Base-by-base conservation (phyloP, 2,113 vertebrate genomes). In the Malurus melanocephalus region DNA sequence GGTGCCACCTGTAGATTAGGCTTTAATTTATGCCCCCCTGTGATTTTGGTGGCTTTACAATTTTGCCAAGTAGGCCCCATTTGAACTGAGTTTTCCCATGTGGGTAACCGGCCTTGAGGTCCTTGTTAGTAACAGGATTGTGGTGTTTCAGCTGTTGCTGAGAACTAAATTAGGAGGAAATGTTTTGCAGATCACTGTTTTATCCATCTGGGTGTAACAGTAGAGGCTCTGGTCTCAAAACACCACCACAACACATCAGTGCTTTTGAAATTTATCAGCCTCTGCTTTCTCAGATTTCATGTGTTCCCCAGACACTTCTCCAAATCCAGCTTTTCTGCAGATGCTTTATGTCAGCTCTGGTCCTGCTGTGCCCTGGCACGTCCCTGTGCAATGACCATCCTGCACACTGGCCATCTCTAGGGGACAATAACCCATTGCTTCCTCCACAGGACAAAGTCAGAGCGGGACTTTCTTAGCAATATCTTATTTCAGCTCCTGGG, bases 251-350 rank as follows among this genome's bases (percentile, higher is more conserved):
- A 7, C 27, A 80, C 18, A 69, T 6, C 21, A 74, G 11, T 22
- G 18, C 15, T 69, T 87, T 76, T 30, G 43, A 87, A 81, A 91
- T 53, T 21, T 23, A 64, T 49, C 35, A 61, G 22, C 18, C 20
- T 59, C 60, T 76, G 62, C 60, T 79, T 77, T 74, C 80, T 89
- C 57, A 71, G 38, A 38, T 66, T 42, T 75, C 52, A 26, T 0
- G 1, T 24, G 38, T 3, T 79, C 14, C 28, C 51, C n/a, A 53
- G 53, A 88, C 42, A 30, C 33, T 79, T 21, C 33, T 75, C 28
- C 4, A 6, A 69, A 49, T 30, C 68, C 83, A 51, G 42, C 2
- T 4, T 27, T 59, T 84, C 59, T 66, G 46, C 0, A 0, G 66
- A 32, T 43, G 40, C 16, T 74, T 73, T 40, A 48, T 62, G 67